Evolutionary conservation across 2,113 vertebrate species (phyloP).

Genomic region (Oxyruncus cristatus): DNA sequence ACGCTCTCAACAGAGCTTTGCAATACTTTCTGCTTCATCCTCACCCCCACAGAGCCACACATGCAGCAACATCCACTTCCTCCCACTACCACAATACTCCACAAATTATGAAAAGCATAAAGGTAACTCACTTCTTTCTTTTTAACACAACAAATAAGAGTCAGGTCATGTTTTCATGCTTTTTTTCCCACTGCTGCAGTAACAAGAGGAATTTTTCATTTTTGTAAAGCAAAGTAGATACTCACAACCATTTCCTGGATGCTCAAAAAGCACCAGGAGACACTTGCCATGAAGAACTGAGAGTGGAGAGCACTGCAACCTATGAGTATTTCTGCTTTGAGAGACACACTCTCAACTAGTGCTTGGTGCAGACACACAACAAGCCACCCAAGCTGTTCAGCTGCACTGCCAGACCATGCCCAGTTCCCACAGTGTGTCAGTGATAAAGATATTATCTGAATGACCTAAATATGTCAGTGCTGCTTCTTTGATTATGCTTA

Average conservation of each 20-base stretch:
- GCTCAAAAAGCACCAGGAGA: background rate
- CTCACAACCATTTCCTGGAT: background rate
- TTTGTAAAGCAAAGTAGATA: background rate
- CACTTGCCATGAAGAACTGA: background rate
- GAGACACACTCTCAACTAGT: background rate
- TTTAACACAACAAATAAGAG: background rate
- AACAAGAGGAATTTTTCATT: background rate
- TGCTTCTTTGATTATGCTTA: background rate
- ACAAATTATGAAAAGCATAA: background rate
- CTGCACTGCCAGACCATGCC: background rate
- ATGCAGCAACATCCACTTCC: background rate
- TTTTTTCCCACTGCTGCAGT: background rate
- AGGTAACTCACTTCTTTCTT: background rate
- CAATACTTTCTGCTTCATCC: background rate
- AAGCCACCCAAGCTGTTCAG: background rate
- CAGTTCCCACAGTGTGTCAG: background rate
- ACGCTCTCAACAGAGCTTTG: background rate
- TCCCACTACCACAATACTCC: background rate
- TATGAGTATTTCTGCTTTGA: background rate
- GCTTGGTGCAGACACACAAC: background rate
- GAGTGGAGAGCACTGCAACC: background rate
- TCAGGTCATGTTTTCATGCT: background rate
- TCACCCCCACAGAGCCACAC: background rate
- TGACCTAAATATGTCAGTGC: background rate
- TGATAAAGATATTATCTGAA: background rate